These are phyloP conservation scores for Netelia fuscicornis DNA, from an alignment of 2,888 invertebrate species.

Conservation along the genomic window DNA sequence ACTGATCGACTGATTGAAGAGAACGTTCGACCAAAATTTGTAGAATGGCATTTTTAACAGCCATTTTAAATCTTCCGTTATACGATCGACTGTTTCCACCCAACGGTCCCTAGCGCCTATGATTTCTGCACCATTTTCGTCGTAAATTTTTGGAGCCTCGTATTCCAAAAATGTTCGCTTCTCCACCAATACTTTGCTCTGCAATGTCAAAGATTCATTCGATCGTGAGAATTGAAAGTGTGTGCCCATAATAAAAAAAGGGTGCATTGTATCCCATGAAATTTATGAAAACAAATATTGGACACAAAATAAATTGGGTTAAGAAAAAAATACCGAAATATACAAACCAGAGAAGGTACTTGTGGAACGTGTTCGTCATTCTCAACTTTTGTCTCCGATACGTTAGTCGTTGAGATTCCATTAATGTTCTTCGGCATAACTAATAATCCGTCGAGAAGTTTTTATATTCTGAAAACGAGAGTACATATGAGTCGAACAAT, in stretches of 20 bases:
- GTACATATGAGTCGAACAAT: not conserved
- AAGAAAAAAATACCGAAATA: not conserved
- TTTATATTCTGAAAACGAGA: not conserved
- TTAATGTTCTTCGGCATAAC: conserved; percentile 16
- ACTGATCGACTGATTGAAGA: conserved; percentile 89
- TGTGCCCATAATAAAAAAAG: conserved; percentile 45
- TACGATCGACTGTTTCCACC: conserved; percentile 87
- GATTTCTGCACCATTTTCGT: conserved; percentile 85
- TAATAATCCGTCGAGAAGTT: not conserved
- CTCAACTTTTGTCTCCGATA: not conserved
- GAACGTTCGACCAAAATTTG: conserved; percentile 91
- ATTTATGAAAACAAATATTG: conserved; percentile 12
- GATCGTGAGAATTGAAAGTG: not conserved
- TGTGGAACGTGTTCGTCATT: not conserved
- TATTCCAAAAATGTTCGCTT: conserved; percentile 87
- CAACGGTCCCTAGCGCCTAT: conserved; percentile 89
- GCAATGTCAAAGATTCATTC: conserved; percentile 68
- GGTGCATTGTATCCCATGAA: conserved; percentile 9
- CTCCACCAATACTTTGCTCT: conserved; percentile 87
- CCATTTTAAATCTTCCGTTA: conserved; percentile 89
- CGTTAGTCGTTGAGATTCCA: not conserved
- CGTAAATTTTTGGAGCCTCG: conserved; percentile 85
- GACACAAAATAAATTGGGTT: no score
- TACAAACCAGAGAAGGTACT: not conserved
- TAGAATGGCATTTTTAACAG: conserved; percentile 89